Evolutionary conservation across 2,797 vertebrate genomes (phyloP), one percentile per base, ranked within the genome.

Genomic region (Momotus momota): DNA sequence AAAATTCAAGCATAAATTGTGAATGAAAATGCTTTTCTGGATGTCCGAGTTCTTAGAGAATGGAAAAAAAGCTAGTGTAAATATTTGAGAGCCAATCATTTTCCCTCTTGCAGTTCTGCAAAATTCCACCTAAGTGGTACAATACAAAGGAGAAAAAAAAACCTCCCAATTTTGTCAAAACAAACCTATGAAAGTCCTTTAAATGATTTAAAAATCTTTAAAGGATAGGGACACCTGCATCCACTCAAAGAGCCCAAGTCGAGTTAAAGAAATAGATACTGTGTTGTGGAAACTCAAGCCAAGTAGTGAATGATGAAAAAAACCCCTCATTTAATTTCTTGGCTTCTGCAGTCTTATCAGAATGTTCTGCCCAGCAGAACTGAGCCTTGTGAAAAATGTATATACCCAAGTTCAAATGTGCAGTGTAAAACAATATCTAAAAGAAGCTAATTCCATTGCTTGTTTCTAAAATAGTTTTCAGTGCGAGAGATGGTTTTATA

Each of bases 401-500:
- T 86, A 80, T 77, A 55, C 90, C 22, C 72, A 85, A 66, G 70
- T 77, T 93, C 89, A 94, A 94, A 96, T 92, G 93, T 78, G 88
- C 84, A 90, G 46, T 89, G 95, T 96, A 86, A 97, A 97, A 95
- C 51, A 79, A 90, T 90, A 96, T 88, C 84, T 95, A 92, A 96
- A 95, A 97, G 69, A 94, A 81, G 43, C 90, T 96, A 96, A 93
- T 93, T 95, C 75, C 74, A 80, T 55, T 25, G 66, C 90, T 94
- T 96, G 84, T 89, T 97, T 95, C 94, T 97, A 95, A 96, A 97
- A 94, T 95, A 92, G 52, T 96, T 96, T 96, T 94, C 91, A 96
- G 94, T 81, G 92, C 78, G 35, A 93, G 92, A 94, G 60, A 97
- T 97, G 96, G 94, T 98, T 97, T 97, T 97, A 88, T 94, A 97